Conservation (phyloP, 2,888 invertebrate species). For the Octodonta nipae region DNA sequence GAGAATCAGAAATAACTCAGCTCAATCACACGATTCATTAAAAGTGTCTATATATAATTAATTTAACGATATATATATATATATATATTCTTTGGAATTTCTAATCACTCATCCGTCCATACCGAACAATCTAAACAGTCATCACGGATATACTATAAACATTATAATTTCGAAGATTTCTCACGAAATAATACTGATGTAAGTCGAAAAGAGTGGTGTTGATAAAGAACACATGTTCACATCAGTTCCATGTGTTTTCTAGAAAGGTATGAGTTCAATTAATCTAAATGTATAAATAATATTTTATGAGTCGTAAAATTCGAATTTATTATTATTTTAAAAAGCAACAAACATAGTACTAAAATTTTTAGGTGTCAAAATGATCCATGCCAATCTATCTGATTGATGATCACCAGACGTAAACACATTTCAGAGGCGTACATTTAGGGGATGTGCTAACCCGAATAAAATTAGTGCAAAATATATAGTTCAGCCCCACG, state of each 20-base stretch:
- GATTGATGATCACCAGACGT: constrained; percentile 13
- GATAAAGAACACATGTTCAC: constrained; percentile 12
- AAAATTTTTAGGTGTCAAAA: constrained; percentile 20
- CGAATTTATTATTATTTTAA: constrained; percentile 17
- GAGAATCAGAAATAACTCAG: no score
- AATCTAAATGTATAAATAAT: constrained; percentile 22
- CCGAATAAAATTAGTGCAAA: no score
- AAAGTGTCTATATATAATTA: no score
- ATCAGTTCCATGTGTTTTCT: constrained; percentile 17
- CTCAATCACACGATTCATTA: no score
- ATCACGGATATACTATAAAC: no score
- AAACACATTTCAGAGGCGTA: constrained; percentile 5
- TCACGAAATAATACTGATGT: constrained; percentile 8
- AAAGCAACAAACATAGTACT: constrained; percentile 16
- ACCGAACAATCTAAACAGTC: no score
- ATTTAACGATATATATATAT: no score
- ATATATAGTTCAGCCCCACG: no score
- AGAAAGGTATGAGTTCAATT: constrained; percentile 15
- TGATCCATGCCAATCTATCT: constrained; percentile 18
- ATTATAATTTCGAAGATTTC: constrained; percentile 7
- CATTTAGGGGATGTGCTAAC: no score
- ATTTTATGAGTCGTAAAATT: constrained; percentile 22
- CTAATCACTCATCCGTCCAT: no score
- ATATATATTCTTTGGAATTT: no score
- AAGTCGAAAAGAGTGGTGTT: constrained; percentile 5